A percentile compares a stretch with the other conserved stretches of the same genome.
Conservation (phyloP, 2,888 invertebrate genomes). For the Geotrupes spiniger region DNA sequence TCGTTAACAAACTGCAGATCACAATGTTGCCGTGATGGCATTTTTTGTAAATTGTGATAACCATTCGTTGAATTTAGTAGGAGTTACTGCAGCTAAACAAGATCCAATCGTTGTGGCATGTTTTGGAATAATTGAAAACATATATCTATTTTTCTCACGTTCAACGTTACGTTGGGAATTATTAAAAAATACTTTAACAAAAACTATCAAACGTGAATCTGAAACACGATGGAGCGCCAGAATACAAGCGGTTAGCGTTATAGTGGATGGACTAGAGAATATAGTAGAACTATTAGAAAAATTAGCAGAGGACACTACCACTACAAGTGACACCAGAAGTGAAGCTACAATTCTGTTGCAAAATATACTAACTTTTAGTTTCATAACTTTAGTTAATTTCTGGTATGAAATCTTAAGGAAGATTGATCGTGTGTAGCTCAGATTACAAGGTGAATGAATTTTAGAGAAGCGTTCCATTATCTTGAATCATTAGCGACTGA, state of each 20-base stretch:
- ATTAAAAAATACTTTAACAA: conserved; percentile 20
- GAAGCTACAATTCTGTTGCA: conserved; percentile 22
- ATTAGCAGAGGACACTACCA: conserved; percentile 18
- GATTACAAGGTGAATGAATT: conserved; percentile 27
- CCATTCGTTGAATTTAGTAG: conserved; percentile 26
- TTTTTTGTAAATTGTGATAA: conserved; percentile 24
- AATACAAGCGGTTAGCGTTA: conserved; percentile 25
- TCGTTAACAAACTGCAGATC: conserved; percentile 20
- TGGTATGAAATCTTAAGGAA: conserved; percentile 25
- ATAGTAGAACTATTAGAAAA: conserved; percentile 16
- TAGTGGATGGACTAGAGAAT: conserved; percentile 15
- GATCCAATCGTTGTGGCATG: conserved; percentile 23
- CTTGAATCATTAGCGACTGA: conserved; percentile 20
- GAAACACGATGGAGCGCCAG: conserved; percentile 29
- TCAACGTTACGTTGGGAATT: conserved; percentile 23
- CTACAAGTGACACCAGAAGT: conserved; percentile 19
- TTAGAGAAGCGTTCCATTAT: conserved; percentile 21
- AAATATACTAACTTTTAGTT: conserved; percentile 23
- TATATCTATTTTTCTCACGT: conserved; percentile 24
- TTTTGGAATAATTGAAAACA: conserved; percentile 25
- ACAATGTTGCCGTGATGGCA: conserved; percentile 24
- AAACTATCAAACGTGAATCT: conserved; percentile 27
- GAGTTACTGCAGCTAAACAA: conserved; percentile 24
- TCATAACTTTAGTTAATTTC: conserved; percentile 25
- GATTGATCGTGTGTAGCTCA: conserved; percentile 23